These are phyloP conservation scores for Poeciliopsis infans DNA, from an alignment of 2,797 vertebrate species.

Conservation along the genomic window DNA sequence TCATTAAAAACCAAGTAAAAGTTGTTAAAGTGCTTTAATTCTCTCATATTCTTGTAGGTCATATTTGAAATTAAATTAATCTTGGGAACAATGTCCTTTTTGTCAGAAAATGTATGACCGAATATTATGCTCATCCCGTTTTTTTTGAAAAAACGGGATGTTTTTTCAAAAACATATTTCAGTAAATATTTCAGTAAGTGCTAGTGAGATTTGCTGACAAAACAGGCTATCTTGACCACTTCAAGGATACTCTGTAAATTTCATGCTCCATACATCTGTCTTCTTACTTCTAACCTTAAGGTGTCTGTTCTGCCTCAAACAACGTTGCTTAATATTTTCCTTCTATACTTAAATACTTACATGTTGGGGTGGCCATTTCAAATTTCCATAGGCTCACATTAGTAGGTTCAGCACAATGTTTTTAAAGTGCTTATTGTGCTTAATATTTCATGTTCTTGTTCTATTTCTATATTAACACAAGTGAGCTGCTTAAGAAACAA, in stretches of 20 bases:
- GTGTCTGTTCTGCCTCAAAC: slow-evolving; percentile 33
- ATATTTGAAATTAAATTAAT: background rate
- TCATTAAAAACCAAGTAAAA: background rate
- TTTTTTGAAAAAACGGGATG: background rate
- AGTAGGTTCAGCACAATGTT: background rate
- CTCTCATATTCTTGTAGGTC: background rate
- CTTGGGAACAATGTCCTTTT: background rate
- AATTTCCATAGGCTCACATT: background rate
- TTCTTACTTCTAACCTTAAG: slow-evolving; percentile 12
- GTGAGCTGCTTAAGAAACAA: no score
- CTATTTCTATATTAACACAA: background rate
- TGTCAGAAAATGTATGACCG: background rate
- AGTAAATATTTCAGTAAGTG: slow-evolving; percentile 9
- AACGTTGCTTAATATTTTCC: background rate
- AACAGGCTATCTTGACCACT: slow-evolving; percentile 47
- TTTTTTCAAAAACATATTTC: no score
- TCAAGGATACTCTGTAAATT: slow-evolving; percentile 61
- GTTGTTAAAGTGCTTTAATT: background rate
- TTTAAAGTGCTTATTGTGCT: background rate
- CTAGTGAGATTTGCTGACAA: slow-evolving; percentile 58
- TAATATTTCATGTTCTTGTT: background rate
- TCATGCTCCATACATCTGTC: slow-evolving; percentile 12
- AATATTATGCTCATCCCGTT: background rate
- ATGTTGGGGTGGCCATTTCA: background rate
- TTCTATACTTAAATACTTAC: background rate